phyloP scores from a whole-genome alignment of 2,888 invertebrate genomes.

The Tenthredo scrophulariae region DNA sequence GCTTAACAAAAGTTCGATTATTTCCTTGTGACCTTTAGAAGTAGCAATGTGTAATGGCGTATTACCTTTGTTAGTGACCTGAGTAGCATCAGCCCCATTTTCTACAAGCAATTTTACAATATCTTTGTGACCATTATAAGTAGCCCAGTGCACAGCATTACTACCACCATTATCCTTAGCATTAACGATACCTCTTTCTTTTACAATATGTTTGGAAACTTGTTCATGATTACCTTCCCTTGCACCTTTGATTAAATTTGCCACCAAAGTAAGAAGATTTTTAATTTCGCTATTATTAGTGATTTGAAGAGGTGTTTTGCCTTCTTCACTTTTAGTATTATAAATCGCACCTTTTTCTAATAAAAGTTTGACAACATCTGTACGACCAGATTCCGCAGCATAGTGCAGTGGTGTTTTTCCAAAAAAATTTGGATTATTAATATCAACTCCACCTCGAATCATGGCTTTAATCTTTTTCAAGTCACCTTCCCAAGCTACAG shows the following conservation, averaged over 20 bases:
- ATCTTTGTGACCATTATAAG: slow-evolving; percentile 53
- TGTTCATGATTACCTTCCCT: slow-evolving; percentile 25
- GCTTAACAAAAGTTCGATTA: slow-evolving; percentile 57
- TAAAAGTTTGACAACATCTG: slow-evolving; percentile 41
- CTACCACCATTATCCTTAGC: slow-evolving; percentile 57
- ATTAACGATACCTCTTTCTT: slow-evolving; percentile 53
- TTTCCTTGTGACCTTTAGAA: slow-evolving; percentile 55
- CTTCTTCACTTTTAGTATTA: slow-evolving; percentile 29
- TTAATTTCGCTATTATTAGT: slow-evolving; percentile 49
- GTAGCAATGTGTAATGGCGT: slow-evolving; percentile 61
- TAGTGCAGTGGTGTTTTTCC: slow-evolving; percentile 55
- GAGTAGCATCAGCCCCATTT: slow-evolving; percentile 58
- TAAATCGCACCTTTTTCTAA: slow-evolving; percentile 51
- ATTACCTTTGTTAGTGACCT: slow-evolving; percentile 58
- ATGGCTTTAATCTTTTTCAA: not conserved
- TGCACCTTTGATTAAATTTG: slow-evolving; percentile 42
- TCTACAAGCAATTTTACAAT: slow-evolving; percentile 57
- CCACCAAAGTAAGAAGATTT: slow-evolving; percentile 53
- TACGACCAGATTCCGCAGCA: slow-evolving; percentile 54
- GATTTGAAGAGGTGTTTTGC: slow-evolving; percentile 50
- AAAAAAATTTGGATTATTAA: slow-evolving; percentile 24
- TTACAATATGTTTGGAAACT: not conserved
- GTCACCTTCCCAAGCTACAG: not conserved
- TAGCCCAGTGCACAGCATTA: slow-evolving; percentile 61
- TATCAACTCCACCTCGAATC: slow-evolving; percentile 49